A percentile compares a stretch with the other conserved stretches of the same genome.
phyloP scores from a whole-genome alignment of 1,140 invertebrate genomes.

The Calephelis nemesis region DNA sequence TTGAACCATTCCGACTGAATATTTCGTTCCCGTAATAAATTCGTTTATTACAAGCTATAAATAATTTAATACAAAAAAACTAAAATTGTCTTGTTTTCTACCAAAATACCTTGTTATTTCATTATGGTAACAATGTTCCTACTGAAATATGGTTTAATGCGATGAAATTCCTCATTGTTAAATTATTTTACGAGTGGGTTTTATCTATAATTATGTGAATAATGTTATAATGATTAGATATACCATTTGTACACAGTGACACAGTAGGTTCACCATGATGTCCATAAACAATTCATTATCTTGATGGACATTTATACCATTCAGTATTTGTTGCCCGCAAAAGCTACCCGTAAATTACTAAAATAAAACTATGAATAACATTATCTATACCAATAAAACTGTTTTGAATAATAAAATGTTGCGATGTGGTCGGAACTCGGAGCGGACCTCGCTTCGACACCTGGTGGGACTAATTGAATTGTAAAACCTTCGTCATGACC shows the following conservation, averaged over 20 bases:
- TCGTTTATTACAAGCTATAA: too few relatives aligned
- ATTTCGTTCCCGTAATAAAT: too few relatives aligned
- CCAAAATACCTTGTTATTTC: too few relatives aligned
- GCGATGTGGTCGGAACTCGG: slow-evolving; percentile 32
- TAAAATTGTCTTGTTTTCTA: too few relatives aligned
- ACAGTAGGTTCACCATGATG: slow-evolving; percentile 27
- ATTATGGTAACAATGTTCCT: too few relatives aligned
- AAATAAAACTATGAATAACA: slow-evolving; percentile 54
- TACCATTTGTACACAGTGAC: slow-evolving; percentile 33
- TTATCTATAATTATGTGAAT: slow-evolving; percentile 35
- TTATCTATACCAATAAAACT: slow-evolving; percentile 56
- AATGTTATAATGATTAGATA: slow-evolving; percentile 28
- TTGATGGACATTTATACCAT: slow-evolving; percentile 38
- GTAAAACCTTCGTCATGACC: slow-evolving; percentile 71
- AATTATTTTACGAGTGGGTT: slow-evolving; percentile 22
- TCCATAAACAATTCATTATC: slow-evolving; percentile 43
- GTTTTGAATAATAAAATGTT: slow-evolving; percentile 65
- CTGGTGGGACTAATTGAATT: slow-evolving; percentile 74
- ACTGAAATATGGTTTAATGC: slow-evolving; percentile 7
- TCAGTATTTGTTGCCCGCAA: slow-evolving; percentile 35
- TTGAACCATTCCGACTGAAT: too few relatives aligned
- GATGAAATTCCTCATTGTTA: slow-evolving; percentile 21
- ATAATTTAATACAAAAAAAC: too few relatives aligned
- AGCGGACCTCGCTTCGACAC: slow-evolving; percentile 59
- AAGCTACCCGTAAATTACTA: slow-evolving; percentile 43